Conservation (phyloP, 2,797 vertebrate genomes). For the Loris lydekkerianus region DNA sequence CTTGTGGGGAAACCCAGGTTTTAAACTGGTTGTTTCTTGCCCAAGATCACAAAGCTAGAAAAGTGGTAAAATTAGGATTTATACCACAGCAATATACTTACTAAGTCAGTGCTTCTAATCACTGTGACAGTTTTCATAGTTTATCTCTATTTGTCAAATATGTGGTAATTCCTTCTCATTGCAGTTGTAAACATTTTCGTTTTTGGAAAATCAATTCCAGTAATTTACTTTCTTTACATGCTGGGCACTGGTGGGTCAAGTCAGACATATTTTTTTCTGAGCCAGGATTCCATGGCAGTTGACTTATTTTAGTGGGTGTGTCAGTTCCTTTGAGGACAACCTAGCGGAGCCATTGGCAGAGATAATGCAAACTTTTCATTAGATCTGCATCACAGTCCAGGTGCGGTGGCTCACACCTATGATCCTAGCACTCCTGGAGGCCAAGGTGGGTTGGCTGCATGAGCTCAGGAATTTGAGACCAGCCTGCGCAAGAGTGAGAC, state of each 20-base stretch:
- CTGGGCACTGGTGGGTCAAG: not conserved
- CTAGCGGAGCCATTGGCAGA: no score
- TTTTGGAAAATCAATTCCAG: not conserved
- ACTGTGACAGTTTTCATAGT: not conserved
- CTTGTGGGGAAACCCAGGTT: not conserved
- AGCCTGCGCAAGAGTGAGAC: no score
- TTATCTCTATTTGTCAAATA: not conserved
- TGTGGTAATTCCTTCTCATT: not conserved
- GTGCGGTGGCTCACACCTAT: no score
- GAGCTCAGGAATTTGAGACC: no score
- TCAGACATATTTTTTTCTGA: not conserved
- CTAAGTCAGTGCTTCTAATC: not conserved
- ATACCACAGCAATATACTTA: not conserved
- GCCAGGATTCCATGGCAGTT: not conserved
- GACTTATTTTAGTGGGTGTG: not conserved
- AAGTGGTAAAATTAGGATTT: not conserved
- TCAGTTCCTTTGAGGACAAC: not conserved
- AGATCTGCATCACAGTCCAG: not conserved
- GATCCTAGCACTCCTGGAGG: no score
- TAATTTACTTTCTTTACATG: not conserved
- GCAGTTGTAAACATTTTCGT: not conserved
- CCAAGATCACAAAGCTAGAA: not conserved
- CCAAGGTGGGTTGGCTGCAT: no score
- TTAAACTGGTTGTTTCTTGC: not conserved
- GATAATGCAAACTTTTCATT: not conserved